A percentile compares a stretch with the other conserved stretches of the same genome.
Evolutionary conservation across 2,113 vertebrate species (phyloP).

Genomic region (Serinus canaria): DNA sequence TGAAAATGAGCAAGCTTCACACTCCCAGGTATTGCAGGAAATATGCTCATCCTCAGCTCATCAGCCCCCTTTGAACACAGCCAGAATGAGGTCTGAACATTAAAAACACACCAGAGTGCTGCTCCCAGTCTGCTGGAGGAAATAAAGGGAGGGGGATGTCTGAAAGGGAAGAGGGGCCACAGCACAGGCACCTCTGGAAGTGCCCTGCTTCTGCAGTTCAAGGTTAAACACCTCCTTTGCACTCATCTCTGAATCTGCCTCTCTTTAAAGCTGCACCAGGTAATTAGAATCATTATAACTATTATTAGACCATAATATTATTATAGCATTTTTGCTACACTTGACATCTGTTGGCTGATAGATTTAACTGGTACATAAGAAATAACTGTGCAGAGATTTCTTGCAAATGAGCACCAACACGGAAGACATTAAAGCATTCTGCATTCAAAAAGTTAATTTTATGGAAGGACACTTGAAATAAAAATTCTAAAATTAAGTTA

Average conservation of each 20-base stretch:
- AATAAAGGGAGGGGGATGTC: background rate
- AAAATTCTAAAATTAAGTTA: conserved; percentile 45
- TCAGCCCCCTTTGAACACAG: background rate
- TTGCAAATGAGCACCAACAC: conserved; percentile 7
- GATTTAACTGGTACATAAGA: conserved; percentile 70
- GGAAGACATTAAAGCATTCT: background rate
- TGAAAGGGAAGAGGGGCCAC: rapidly evolving
- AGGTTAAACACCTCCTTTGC: conserved; percentile 47
- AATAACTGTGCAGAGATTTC: conserved; percentile 63
- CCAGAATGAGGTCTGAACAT: rapidly evolving
- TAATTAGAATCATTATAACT: conserved; percentile 74
- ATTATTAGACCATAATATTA: conserved; percentile 74
- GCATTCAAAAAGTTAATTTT: conserved; percentile 17
- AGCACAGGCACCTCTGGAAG: background rate
- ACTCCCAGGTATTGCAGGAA: background rate
- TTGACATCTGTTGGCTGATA: conserved; percentile 76
- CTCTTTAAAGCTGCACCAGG: conserved; percentile 59
- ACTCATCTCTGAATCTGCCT: conserved; percentile 45
- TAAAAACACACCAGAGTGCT: background rate
- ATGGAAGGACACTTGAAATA: background rate
- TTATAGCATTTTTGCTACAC: conserved; percentile 68
- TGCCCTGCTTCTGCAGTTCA: conserved; percentile 26
- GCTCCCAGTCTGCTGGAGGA: background rate
- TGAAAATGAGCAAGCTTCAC: background rate
- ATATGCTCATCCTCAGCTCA: rapidly evolving